phyloP scores from a whole-genome alignment of 1,140 invertebrate species.

The Cepaea nemoralis region DNA sequence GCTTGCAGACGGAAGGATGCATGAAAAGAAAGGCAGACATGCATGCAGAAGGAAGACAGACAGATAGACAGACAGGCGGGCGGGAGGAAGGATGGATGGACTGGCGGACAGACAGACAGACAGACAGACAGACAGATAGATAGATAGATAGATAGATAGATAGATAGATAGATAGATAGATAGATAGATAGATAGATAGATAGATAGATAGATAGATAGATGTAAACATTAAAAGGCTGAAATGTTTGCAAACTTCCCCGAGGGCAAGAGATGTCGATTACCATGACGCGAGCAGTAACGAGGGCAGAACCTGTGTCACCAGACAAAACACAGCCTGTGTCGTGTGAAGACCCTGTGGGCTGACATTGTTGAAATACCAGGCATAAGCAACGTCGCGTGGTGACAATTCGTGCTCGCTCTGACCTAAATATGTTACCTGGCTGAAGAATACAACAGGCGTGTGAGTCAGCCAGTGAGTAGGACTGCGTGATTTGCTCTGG shows the following conservation, averaged over 20 bases:
- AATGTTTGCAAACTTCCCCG: not conserved
- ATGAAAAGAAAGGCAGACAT: too few species aligned
- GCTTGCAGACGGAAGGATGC: too few species aligned
- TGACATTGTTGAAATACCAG: not conserved
- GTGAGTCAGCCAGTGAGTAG: conserved; percentile 7
- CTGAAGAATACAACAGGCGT: not conserved
- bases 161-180: not conserved
- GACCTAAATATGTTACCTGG: conserved; percentile 1
- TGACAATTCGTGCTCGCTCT: not conserved
- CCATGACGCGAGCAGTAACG: not conserved
- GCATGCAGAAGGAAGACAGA: not conserved
- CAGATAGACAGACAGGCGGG: not conserved
- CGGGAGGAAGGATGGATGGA: not conserved
- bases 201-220: not conserved
- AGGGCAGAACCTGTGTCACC: not conserved
- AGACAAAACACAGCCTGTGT: not conserved
- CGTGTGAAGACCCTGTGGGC: not conserved
- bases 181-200: not conserved
- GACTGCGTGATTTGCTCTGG: not conserved
- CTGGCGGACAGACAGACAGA: not conserved
- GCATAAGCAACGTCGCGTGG: not conserved
- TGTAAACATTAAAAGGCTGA: not conserved
- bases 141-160: not conserved
- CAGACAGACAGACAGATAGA: not conserved
- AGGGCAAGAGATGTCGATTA: not conserved